Evolutionary conservation across 1,140 invertebrate species (phyloP).

Genomic region (Colletes gigas): DNA sequence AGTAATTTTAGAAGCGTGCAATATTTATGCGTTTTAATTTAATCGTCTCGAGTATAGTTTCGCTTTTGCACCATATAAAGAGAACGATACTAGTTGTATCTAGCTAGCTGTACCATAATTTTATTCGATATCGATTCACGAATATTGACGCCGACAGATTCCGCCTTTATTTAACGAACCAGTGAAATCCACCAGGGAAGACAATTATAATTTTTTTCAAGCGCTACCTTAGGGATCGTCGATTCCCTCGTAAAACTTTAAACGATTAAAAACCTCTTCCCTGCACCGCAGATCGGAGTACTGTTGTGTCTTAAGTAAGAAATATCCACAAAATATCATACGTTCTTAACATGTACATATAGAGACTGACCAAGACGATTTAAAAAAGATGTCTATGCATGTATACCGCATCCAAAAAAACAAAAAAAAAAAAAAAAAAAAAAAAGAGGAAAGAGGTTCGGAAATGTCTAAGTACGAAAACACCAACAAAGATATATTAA

Average conservation of each 20-base stretch:
- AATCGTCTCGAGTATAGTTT: not conserved
- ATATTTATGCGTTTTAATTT: conserved; percentile 22
- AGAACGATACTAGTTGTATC: not conserved
- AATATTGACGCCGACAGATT: conserved; percentile 3
- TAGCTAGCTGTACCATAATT: conserved; percentile 10
- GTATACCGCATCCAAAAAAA: not conserved
- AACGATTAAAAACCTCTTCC: conserved; percentile 17
- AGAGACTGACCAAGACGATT: conserved; percentile 35
- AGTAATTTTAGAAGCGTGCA: conserved; percentile 4
- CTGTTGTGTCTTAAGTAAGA: conserved; percentile 40
- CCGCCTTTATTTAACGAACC: conserved; percentile 1
- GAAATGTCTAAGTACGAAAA: not conserved
- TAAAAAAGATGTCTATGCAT: conserved; percentile 3
- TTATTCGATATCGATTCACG: conserved; percentile 26
- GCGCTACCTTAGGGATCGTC: conserved; percentile 25
- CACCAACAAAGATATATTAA: not conserved
- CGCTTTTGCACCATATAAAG: not conserved
- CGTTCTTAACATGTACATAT: conserved; percentile 25
- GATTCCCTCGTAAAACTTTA: conserved; percentile 22
- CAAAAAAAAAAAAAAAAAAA: not conserved
- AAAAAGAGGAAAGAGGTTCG: not conserved
- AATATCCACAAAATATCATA: conserved; percentile 39
- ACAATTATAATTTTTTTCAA: conserved; percentile 31
- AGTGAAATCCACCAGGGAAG: not conserved
- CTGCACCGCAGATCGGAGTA: conserved; percentile 6